Base-by-base conservation (phyloP, 2,797 vertebrate genomes). In the Lithobates pipiens region DNA sequence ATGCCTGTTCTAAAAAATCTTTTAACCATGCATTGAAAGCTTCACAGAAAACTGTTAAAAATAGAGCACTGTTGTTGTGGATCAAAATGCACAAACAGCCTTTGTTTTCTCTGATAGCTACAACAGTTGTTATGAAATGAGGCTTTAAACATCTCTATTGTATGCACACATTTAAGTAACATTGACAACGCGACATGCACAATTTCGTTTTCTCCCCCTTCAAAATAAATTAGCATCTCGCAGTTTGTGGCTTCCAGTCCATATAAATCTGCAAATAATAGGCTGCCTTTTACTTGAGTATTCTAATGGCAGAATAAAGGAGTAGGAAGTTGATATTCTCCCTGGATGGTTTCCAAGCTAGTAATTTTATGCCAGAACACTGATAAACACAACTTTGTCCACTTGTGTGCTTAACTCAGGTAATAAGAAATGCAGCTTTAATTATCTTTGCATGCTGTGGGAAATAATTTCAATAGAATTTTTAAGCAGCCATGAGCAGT, bases 301-400 rank as follows among this genome's bases (percentile, higher is more conserved):
- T 80, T 50, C 71, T 71, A 86, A 77, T 77, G 46, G 68, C 44
- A 86, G 21, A 72, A 70, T 63, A 69, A 34, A 70, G 25, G 54
- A 77, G 27, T 9, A 82, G 65, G 34, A 63, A 32, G 39, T 5
- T n/a, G 25, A 34, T 76, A 77, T 77, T 82, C 42, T 82, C 74
- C 21, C 23, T 82, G 67, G 80, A 82, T 82, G 67, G 80, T 76
- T 82, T 86, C 74, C 50, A 76, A 86, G 68, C 50, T 23, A 65
- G n/a, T n/a, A 76, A 69, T 71, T 61, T 76, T 29, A 63, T 77
- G 50, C 36, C 25, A 67, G 73, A 81, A 76, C 72, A 63, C 67
- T 76, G 25, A 77, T 82, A 82, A 82, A 71, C 27, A 32, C 15
- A 81, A 72, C 72, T 50, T 54, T 68, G 18, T 80, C 50, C 65